Base-by-base conservation (phyloP, 1,140 invertebrate species). In the Drepana arcuata region DNA sequence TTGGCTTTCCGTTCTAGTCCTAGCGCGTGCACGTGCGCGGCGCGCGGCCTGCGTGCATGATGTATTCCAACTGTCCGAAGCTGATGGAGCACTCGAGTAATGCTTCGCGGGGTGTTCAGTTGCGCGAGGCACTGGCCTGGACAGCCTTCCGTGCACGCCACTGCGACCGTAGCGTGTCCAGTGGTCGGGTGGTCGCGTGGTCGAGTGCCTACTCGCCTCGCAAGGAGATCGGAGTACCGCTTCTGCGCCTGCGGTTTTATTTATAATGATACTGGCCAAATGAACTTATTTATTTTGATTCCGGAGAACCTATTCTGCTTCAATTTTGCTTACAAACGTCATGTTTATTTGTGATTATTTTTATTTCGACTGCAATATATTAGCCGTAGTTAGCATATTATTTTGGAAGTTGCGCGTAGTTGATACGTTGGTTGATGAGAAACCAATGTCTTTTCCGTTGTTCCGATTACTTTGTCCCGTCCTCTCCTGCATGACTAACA, bases 221-320 rank as follows among this genome's bases (percentile, higher is more conserved):
- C n/a, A n/a, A n/a, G n/a, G n/a, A n/a, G n/a, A n/a, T n/a, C n/a
- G n/a, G n/a, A n/a, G n/a, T 55, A 58, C 57, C 48, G 74, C 74
- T 75, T 78, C 48, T 61, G 50, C 68, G 46, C 59, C 62, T 61
- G 67, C 72, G 62, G 67, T 67, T 56, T 67, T n/a, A n/a, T 54
- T 53, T 56, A 60, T 56, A 74, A 82, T 75, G 71, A 72, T 77
- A 69, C 62, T 82, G 78, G 78, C 78, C 78, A 82, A 81, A 73
- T 68, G 60, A 68, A 71, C 56, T 69, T 63, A 70, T 75, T 82
- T 79, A 70, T 78, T 82, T 82, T 82, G 69, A 82, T 82, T 82
- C 78, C 78, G 78, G 71, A 82, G 78, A 82, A 82, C 78, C 78
- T 82, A 82, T 82, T 82, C 78, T 82, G 78, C 78, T 82, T 82